A percentile compares a stretch with the other conserved stretches of the same genome.
phyloP scores from a whole-genome alignment of 2,113 vertebrate species.

The Calidris pugnax region DNA sequence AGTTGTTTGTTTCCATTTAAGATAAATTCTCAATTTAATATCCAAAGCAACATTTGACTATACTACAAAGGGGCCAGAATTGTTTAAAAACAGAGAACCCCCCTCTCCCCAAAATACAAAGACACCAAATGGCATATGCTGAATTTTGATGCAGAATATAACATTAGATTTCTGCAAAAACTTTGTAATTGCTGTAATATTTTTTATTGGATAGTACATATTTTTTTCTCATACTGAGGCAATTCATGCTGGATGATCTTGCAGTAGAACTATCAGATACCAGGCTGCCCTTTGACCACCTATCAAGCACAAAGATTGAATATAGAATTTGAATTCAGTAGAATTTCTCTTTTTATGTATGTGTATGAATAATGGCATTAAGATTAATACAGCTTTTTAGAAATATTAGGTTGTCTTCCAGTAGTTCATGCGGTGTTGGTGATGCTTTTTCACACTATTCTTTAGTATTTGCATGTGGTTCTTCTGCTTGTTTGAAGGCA shows the following conservation, averaged over 20 bases:
- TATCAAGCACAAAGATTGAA: neutral
- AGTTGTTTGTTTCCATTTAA: constrained; percentile 75
- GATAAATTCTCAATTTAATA: constrained; percentile 73
- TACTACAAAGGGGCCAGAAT: constrained; percentile 20
- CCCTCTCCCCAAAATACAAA: neutral
- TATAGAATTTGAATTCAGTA: neutral
- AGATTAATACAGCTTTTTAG: neutral
- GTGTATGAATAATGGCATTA: neutral
- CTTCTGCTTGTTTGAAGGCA: constrained; percentile 9
- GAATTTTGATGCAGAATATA: neutral
- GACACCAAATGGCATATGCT: neutral
- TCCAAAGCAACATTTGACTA: constrained; percentile 52
- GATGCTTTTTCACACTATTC: neutral
- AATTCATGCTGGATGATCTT: neutral
- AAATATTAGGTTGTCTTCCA: neutral
- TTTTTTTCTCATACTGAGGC: neutral
- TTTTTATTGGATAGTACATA: neutral
- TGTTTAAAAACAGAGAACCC: neutral
- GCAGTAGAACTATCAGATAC: neutral
- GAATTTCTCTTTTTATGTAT: neutral
- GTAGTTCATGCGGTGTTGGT: neutral
- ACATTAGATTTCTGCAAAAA: neutral
- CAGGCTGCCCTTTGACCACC: neutral
- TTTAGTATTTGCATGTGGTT: neutral
- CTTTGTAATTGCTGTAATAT: neutral